A percentile compares a stretch with the other conserved stretches of the same genome.
Evolutionary conservation across 1,140 invertebrate species (phyloP).

Genomic region (Andricus grossulariae): DNA sequence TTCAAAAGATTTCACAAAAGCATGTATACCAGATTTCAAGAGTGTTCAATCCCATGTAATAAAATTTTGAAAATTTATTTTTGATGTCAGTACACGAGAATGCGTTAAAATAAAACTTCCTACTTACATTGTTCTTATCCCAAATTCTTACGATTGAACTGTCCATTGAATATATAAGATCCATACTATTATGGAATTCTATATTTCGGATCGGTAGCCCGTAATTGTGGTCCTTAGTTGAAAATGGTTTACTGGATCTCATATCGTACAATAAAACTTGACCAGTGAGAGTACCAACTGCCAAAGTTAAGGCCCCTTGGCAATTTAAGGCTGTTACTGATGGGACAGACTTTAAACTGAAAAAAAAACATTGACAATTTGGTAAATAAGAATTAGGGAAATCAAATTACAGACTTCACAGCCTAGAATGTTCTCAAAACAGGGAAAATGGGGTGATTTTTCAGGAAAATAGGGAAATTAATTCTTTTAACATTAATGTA

Average conservation of each 20-base stretch:
- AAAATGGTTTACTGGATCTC: constrained; percentile 90
- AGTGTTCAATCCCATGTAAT: too few relatives aligned
- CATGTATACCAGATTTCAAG: too few relatives aligned
- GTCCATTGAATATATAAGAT: constrained; percentile 95
- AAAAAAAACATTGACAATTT: constrained; percentile 29
- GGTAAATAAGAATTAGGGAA: too few relatives aligned
- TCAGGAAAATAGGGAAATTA: background rate
- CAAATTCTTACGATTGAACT: constrained; percentile 95
- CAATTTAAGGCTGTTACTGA: constrained; percentile 88
- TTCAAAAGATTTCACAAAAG: too few relatives aligned
- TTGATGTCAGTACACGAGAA: too few relatives aligned
- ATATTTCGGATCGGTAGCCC: constrained; percentile 93
- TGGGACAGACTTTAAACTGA: constrained; percentile 81
- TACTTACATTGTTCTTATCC: constrained; percentile 90
- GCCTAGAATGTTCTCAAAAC: too few relatives aligned
- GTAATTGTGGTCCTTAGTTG: constrained; percentile 97
- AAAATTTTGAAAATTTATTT: background rate
- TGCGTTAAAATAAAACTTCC: constrained; percentile 16
- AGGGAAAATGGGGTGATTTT: too few relatives aligned
- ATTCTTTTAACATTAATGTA: background rate
- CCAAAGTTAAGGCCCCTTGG: constrained; percentile 89
- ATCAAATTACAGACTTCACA: too few relatives aligned
- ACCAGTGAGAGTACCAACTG: constrained; percentile 94
- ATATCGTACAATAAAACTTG: constrained; percentile 97
- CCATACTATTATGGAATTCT: constrained; percentile 88